Evolutionary conservation across 1,140 invertebrate species (phyloP).

Genomic region (Papilio xuthus): DNA sequence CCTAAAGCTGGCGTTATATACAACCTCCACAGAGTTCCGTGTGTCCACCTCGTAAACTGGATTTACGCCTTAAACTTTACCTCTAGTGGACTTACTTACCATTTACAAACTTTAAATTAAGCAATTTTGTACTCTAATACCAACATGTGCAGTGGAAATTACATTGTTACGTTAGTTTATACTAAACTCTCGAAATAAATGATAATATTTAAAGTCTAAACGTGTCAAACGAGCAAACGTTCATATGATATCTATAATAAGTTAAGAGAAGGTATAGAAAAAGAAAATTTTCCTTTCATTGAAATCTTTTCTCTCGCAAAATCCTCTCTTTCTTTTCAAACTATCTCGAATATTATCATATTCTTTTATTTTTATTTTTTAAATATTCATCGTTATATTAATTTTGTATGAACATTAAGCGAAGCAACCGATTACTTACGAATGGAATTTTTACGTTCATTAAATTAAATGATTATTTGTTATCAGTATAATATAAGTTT

Average conservation of each 20-base stretch:
- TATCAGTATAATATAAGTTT: neutral
- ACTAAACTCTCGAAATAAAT: neutral
- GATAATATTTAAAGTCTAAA: no score
- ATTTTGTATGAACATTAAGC: no score
- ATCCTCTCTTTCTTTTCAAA: no score
- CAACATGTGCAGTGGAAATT: neutral
- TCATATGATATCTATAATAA: no score
- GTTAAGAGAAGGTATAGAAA: no score
- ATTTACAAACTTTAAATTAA: constrained; percentile 16
- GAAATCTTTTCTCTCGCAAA: no score
- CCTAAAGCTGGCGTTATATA: neutral
- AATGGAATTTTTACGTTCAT: constrained; percentile 4
- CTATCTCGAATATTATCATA: no score
- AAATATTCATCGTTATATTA: no score
- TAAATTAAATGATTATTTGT: constrained; percentile 3
- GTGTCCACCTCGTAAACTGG: constrained; percentile 26
- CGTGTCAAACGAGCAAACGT: no score
- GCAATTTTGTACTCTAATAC: constrained; percentile 5
- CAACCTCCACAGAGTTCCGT: neutral
- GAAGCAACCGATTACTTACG: neutral
- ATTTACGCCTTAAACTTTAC: constrained; percentile 17
- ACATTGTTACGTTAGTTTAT: neutral
- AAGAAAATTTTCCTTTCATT: no score
- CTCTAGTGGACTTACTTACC: neutral
- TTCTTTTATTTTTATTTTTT: no score